Evolutionary conservation across 2,797 vertebrate genomes (phyloP).

Genomic region (Pantherophis alleghaniensis): DNA sequence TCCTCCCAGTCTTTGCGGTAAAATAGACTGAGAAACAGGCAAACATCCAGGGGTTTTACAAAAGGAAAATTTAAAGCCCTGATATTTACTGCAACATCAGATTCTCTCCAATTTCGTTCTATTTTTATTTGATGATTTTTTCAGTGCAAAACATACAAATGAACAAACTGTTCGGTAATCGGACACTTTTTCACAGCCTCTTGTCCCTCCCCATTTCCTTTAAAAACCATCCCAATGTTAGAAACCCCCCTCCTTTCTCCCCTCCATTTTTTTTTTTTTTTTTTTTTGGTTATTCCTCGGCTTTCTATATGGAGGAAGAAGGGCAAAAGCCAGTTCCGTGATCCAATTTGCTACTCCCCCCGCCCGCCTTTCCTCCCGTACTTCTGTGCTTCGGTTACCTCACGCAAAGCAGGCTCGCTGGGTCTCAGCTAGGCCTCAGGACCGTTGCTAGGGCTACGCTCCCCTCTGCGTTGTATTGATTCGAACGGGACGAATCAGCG

Average conservation of each 20-base stretch:
- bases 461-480: slow-evolving; percentile 67
- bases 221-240: neutral
- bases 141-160: neutral
- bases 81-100: neutral
- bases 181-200: neutral
- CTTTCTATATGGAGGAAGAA: neutral
- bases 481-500: slow-evolving; percentile 69
- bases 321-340: neutral
- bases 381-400: neutral
- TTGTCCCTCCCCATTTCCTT: neutral
- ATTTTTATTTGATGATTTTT: neutral
- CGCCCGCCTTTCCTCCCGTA: neutral
- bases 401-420: neutral
- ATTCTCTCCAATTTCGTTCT: neutral
- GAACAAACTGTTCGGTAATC: neutral
- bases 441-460: slow-evolving; percentile 56
- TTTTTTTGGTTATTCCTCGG: neutral
- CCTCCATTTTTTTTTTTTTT: neutral
- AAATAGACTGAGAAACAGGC: neutral
- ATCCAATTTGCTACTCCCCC: neutral
- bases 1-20: neutral
- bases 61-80: neutral
- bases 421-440: neutral
- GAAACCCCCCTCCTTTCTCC: neutral
- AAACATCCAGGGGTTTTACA: neutral